These are phyloP conservation scores for Saturnia pavonia DNA, from an alignment of 2,888 invertebrate genomes.

Conservation along the genomic window DNA sequence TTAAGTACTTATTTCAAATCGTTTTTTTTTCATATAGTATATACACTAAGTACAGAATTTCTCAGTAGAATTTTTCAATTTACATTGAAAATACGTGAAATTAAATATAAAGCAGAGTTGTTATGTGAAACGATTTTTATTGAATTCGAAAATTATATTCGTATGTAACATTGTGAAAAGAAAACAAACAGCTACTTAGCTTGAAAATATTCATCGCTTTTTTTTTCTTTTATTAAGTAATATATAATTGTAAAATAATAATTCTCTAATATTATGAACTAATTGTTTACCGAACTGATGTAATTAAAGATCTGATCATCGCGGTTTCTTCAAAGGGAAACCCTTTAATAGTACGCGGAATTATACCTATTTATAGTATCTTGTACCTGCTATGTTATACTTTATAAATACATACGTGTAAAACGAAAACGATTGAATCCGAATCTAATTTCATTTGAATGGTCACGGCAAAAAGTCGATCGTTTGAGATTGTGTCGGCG, in stretches of 20 bases:
- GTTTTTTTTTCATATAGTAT: no score
- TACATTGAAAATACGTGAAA: no score
- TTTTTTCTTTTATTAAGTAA: neutral
- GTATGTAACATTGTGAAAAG: no score
- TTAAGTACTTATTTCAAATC: no score
- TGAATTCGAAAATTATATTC: no score
- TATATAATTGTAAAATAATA: neutral
- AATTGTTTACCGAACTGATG: neutral
- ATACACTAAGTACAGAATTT: no score
- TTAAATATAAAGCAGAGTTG: no score
- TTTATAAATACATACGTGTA: slow-evolving; percentile 22
- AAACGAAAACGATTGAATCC: slow-evolving; percentile 42
- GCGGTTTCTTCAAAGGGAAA: neutral
- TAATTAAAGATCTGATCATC: neutral
- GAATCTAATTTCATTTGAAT: slow-evolving; percentile 73
- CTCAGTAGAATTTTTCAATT: no score
- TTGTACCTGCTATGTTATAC: slow-evolving; percentile 1
- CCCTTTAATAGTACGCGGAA: slow-evolving; percentile 1
- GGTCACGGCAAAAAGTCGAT: slow-evolving; percentile 70
- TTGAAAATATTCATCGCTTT: no score
- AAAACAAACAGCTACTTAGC: no score
- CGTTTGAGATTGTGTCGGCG: slow-evolving; percentile 68
- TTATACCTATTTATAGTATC: slow-evolving; percentile 3
- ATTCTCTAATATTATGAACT: neutral
- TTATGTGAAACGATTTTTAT: no score